Evolutionary conservation across 2,113 vertebrate genomes (phyloP).

Genomic region (Abramis brama): DNA sequence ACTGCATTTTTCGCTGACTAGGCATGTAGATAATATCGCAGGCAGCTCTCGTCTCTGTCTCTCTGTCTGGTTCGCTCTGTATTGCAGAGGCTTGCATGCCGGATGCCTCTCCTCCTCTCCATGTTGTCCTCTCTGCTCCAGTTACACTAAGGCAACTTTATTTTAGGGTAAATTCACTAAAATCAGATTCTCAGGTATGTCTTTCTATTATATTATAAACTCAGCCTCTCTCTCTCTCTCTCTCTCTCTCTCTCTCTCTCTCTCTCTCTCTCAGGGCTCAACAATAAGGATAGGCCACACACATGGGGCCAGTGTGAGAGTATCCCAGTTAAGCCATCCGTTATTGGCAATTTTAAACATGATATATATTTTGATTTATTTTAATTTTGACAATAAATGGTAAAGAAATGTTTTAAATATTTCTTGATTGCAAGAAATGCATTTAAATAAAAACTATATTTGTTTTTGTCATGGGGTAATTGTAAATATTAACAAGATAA

Average conservation of each 20-base stretch:
- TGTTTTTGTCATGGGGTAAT: background rate
- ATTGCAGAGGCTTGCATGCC: constrained; percentile 46
- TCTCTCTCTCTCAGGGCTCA: background rate
- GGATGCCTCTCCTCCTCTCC: constrained; percentile 41
- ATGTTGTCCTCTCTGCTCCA: constrained; percentile 40
- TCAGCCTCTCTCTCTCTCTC: too few relatives aligned
- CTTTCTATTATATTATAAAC: background rate
- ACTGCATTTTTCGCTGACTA: constrained; percentile 94
- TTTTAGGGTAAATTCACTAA: background rate
- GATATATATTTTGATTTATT: background rate
- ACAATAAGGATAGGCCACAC: background rate
- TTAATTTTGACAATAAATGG: background rate
- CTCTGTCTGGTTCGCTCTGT: constrained; percentile 33
- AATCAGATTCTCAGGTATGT: background rate
- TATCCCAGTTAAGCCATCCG: background rate
- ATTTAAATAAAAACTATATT: background rate
- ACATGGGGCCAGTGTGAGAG: background rate
- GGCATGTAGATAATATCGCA: constrained; percentile 98
- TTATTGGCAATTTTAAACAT: background rate
- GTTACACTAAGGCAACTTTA: constrained; percentile 27
- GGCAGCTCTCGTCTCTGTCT: constrained; percentile 75
- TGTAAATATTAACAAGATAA: background rate
- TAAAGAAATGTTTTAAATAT: too few relatives aligned
- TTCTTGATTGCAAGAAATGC: too few relatives aligned
- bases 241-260: too few relatives aligned